Base-by-base conservation (phyloP, 2,113 vertebrate genomes). In the Catharus minimus region DNA sequence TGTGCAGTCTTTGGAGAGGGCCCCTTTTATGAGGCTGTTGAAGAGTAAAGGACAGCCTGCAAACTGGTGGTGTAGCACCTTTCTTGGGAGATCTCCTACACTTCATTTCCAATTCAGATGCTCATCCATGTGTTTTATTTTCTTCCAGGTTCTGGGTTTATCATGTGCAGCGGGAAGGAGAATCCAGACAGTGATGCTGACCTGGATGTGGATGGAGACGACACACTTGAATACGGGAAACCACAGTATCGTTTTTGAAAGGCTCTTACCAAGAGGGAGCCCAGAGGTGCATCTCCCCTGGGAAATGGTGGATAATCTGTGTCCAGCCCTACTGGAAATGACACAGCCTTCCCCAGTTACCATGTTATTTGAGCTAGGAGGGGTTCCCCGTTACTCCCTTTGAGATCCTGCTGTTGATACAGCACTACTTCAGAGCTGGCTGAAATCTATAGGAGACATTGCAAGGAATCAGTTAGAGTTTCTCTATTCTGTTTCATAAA, bases 201-300 rank as follows among this genome's bases (percentile, higher is more conserved):
- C 97, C 97, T 99, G 52, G 99, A 99, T 65, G 99, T 99, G 93
- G 99, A 99, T 82, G 99, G 99, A 53, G 99, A 99, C 5, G 99
- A 99, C 98, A 99, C 99, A 56, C 96, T 99, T 95, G 99, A 99
- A 93, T 99, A 99, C 7, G 99, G 99, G 92, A 99, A 99, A 96
- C 98, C 99, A 90, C 99, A 99, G 98, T 99, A 99, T 99, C 99
- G 97, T 99, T 97, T 97, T 94, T 92, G 85, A 95, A 93, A 92
- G 86, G 81, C 90, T 85, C 44, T 87, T 58, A 18, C 56, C 18
- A 5, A 79, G 66, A 17, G 66, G 78, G 75, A 46, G 8, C 43
- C 13, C 85, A 57, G 66, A 32, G n/a, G 12, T 64, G n/a, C 28
- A 57, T 36, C 61, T 89, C 61, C 28, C 24, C 33, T 66, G 60